Base-by-base conservation (phyloP, 1,140 invertebrate species). In the Panonychus citri region DNA sequence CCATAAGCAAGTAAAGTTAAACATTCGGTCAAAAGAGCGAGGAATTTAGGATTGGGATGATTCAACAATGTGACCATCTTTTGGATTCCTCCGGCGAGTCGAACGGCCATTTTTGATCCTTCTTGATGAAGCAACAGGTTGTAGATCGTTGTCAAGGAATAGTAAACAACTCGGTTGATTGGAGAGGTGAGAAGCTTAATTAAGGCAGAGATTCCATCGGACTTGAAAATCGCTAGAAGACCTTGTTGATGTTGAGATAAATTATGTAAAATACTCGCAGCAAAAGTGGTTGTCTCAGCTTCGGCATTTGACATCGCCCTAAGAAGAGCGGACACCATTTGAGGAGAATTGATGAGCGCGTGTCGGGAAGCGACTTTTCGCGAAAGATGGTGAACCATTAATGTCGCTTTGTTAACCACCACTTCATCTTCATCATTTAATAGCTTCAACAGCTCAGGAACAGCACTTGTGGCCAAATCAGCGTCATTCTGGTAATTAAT, bases 401-500 rank as follows among this genome's bases (percentile, higher is more conserved):
- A 94, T 49, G 89, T 89, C 43, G 91, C 90, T 67, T 96, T 86
- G 7, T 86, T 89, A 0, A 96, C 90, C 3, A 95, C 86, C n/a
- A 91, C 86, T 71, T 95, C 89, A 73, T 98, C 93, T 71, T 97
- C 89, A 69, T 96, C 87, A 65, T 91, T 95, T 55, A 98, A 70
- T n/a, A 97, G 75, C 68, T 94, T 95, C 55, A 96, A 94, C 68
- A 98, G 77, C 72, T 98, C 91, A 1, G 94, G 94, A 68, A 99
- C 93, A 53, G 93, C 91, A 57, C 88, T 76, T 26, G 89, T 94
- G 19, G 91, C 90, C 59, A 96, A 73, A 74, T 97, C 91, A 56
- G 91, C 90, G 73, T 98, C 93, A 73, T 96, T 88, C 70, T 96
- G 91, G 68, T 97, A 97, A 67, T 97, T 97, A 63, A 99, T 95